Evolutionary conservation across 2,113 vertebrate species (phyloP), one percentile per base, ranked within the genome.

Genomic region (Hippolais icterina): DNA sequence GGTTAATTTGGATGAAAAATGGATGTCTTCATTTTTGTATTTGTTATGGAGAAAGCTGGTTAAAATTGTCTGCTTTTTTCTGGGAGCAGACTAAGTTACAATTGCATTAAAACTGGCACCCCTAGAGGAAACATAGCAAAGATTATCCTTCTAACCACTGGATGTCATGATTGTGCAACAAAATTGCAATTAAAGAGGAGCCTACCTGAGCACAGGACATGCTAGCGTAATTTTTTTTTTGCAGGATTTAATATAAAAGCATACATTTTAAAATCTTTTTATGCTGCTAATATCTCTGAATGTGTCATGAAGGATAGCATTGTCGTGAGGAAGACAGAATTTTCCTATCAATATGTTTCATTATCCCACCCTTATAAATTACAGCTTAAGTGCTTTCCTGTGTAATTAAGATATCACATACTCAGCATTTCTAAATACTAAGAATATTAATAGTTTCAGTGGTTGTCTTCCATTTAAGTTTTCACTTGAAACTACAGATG

Each of bases 151-250:
- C 53, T 93, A 93, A 87, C 96, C 96, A 96, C 96, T 96, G 95
- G 96, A 96, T 96, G 96, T 97, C 96, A 76, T 96, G 81, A 42
- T 71, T 94, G 94, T 95, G 93, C 84, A 87, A 85, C 41, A 82
- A 84, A 82, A 87, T 72, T 91, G 49, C 49, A 53, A 44, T 63
- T 57, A n/a, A 81, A 56, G 35, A 37, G 11, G 9, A 56, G 35
- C 41, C 22, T 91, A 49, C 52, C 60, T 87, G 83, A 95, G 46
- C 23, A 33, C 16, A 72, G 39, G 23, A 35, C 28, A 35, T 44
- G 8, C 17, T 44, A 42, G 24, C 2, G 18, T 4, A 44, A 31
- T 25, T 83, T 46, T 22, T 22, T 35, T 77, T 80, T 69, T 50
- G 3, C 52, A 94, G 64, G 13, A 50, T 77, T 83, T 78, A 70